Evolutionary conservation across 2,113 vertebrate species (phyloP).

Genomic region (Pyrgilauda ruficollis): DNA sequence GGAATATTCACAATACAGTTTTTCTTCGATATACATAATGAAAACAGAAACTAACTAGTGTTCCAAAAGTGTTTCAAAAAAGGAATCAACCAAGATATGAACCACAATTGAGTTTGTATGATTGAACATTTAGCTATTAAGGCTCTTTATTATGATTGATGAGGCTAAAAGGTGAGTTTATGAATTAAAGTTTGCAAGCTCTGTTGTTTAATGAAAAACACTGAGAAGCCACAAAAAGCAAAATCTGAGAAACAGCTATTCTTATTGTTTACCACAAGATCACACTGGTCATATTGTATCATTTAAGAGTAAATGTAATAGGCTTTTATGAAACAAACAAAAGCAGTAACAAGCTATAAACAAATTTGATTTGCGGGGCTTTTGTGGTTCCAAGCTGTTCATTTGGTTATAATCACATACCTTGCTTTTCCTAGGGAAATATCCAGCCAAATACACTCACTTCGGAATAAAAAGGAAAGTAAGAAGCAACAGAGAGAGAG

Average conservation of each 20-base stretch:
- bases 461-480: conserved; percentile 35
- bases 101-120: conserved; percentile 1
- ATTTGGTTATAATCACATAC: conserved; percentile 53
- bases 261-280: conserved; percentile 49
- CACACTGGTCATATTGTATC: conserved; percentile 53
- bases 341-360: conserved; percentile 59
- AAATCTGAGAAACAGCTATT: conserved; percentile 23
- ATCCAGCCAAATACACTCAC: conserved; percentile 30
- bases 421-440: neutral
- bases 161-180: conserved; percentile 54
- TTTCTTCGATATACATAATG: conserved; percentile 16
- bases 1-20: neutral
- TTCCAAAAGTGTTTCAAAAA: conserved; percentile 46
- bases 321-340: conserved; percentile 53
- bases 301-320: conserved; percentile 56
- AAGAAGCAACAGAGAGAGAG: conserved; percentile 2
- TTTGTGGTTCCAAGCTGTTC: conserved; percentile 27
- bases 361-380: conserved; percentile 1
- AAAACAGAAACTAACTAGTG: conserved; percentile 41
- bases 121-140: conserved; percentile 42
- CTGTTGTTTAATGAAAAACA: conserved; percentile 33
- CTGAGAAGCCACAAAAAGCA: neutral
- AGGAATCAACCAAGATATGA: neutral
- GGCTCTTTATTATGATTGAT: conserved; percentile 14
- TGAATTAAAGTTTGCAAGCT: conserved; percentile 49